Conservation (phyloP, 2,888 invertebrate genomes). For the Macrosoma leucophasiata region DNA sequence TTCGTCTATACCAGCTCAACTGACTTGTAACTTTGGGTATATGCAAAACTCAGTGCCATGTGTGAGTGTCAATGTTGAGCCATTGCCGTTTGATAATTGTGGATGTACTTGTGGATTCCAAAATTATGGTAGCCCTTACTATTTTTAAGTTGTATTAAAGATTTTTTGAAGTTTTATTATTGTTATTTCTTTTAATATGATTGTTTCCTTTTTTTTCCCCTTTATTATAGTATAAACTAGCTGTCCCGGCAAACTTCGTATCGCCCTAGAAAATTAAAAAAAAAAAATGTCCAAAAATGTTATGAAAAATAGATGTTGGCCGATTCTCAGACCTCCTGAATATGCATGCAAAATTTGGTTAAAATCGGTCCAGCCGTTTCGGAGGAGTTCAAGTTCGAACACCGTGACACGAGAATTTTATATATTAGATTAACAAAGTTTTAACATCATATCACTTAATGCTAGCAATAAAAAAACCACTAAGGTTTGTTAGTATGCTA, state of each 20-base stretch:
- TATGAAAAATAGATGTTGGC: too few species aligned
- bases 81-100: slow-evolving; percentile 26
- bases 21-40: slow-evolving; percentile 37
- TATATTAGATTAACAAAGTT: too few species aligned
- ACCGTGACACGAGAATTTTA: too few species aligned
- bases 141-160: slow-evolving; percentile 23
- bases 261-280: background rate
- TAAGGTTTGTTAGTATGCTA: too few species aligned
- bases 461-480: too few species aligned
- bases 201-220: background rate
- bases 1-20: slow-evolving; percentile 38
- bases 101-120: slow-evolving; percentile 19
- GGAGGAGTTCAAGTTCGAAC: too few species aligned
- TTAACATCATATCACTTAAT: too few species aligned
- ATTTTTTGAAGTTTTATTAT: slow-evolving; percentile 3
- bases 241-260: too few species aligned
- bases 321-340: too few species aligned
- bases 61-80: slow-evolving; percentile 37
- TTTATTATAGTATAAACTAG: too few species aligned
- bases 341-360: too few species aligned
- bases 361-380: too few species aligned
- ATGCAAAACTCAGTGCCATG: slow-evolving; percentile 32
- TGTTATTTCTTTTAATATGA: background rate
- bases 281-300: background rate
- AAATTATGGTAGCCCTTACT: slow-evolving; percentile 22